phyloP scores from a whole-genome alignment of 2,888 invertebrate genomes.

The Dryobota labecula region DNA sequence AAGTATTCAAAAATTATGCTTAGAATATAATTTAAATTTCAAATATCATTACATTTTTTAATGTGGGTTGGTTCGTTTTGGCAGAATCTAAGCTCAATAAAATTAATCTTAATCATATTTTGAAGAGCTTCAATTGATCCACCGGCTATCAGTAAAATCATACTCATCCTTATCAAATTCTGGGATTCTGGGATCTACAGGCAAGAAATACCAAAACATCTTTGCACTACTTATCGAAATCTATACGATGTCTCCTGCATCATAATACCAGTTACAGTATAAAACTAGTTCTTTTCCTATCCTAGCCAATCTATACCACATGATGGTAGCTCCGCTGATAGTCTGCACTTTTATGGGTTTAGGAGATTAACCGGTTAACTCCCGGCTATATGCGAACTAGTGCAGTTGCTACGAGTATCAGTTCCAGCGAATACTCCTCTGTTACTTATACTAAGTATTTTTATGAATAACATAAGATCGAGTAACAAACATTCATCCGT shows the following conservation, averaged over 20 bases:
- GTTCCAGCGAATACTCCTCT: slow-evolving; percentile 7
- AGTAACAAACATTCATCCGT: too few species aligned
- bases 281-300: slow-evolving; percentile 12
- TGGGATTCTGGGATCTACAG: too few species aligned
- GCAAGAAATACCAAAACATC: background rate
- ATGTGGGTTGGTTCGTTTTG: background rate
- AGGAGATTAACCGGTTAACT: slow-evolving; percentile 54
- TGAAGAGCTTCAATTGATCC: background rate
- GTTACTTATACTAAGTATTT: slow-evolving; percentile 8
- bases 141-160: background rate
- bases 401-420: slow-evolving; percentile 8
- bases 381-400: slow-evolving; percentile 10
- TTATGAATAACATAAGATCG: too few species aligned
- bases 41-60: too few species aligned
- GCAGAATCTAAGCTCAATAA: background rate
- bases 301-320: slow-evolving; percentile 1
- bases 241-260: background rate
- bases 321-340: slow-evolving; percentile 17
- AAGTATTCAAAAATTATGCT: too few species aligned
- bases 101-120: background rate
- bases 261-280: background rate
- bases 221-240: background rate
- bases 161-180: background rate
- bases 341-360: slow-evolving; percentile 58
- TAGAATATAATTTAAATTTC: too few species aligned